Base-by-base conservation (phyloP, 1,140 invertebrate genomes). In the Agrilus planipennis region DNA sequence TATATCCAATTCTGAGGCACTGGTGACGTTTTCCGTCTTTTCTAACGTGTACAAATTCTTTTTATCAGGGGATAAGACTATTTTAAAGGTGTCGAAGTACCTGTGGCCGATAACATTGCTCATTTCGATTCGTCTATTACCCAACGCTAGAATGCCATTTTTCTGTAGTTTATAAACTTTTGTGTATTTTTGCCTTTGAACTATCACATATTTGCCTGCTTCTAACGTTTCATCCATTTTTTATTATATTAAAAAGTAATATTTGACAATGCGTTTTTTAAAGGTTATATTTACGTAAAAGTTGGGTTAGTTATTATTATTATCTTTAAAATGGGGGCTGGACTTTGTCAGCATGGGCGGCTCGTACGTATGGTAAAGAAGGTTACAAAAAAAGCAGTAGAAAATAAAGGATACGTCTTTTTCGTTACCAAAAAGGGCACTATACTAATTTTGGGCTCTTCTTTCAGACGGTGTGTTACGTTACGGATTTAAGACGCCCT, bases 31-130 rank as follows among this genome's bases (percentile, higher is more conserved):
- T 14, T 69, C 62, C 47, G 72, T 70, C 42, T 68, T 47, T 46
- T 73, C 69, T 34, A 84, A 62, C 2, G 60, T 62, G 49, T 71
- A 79, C 12, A 69, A 59, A 34, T 71, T 69, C 49, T 75, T 77
- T 31, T 64, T 69, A 23, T 61, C 63, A 23, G 69, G 65, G 48
- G 73, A 74, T 6, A 73, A 68, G 34, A 77, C 63, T 65, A 91
- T 79, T 67, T 84, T 84, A 58, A 87, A 91, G 9, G 76, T 79
- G 17, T 81, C 79, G 56, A 78, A 85, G 60, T 77, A 87, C 3
- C 73, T 71, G 50, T 82, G 77, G 17, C 81, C 79, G 38, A 84
- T 66, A 4, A 87, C 68, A 15, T 68, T 72, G 45, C 65, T 70
- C 49, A 90, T 65, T 55, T 82, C 71, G 25, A 90, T 65, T 42